Evolutionary conservation across 2,113 vertebrate genomes (phyloP).

Genomic region (Tragelaphus strepsiceros): DNA sequence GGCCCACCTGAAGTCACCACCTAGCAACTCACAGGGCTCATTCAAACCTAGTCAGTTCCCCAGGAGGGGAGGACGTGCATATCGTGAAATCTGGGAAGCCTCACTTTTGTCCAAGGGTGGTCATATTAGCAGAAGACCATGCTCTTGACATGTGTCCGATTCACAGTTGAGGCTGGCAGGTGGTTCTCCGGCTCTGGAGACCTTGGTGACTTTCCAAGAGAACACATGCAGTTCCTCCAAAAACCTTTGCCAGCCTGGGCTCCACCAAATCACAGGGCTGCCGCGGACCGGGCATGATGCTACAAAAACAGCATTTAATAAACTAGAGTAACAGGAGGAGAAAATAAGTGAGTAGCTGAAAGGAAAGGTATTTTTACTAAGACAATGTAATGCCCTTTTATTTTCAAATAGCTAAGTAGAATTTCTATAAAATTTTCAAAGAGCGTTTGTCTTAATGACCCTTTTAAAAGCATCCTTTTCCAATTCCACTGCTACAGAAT

Average conservation of each 20-base stretch:
- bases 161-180: neutral
- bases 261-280: neutral
- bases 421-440: conserved; percentile 26
- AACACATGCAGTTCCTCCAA: neutral
- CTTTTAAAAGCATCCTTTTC: conserved; percentile 43
- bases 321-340: neutral
- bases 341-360: neutral
- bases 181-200: neutral
- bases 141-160: neutral
- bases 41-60: neutral
- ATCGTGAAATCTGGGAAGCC: neutral
- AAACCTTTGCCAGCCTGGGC: neutral
- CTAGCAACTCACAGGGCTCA: neutral
- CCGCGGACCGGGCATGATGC: neutral
- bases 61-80: too few species aligned
- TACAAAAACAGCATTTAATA: neutral
- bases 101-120: neutral
- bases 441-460: conserved; percentile 22
- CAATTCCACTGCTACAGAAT: neutral
- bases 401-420: conserved; percentile 37
- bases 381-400: neutral
- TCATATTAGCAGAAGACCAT: neutral
- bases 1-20: neutral
- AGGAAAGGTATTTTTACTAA: neutral
- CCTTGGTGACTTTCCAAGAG: neutral